Percentiles rank a stretch among this genome's conserved stretches.
These are phyloP conservation scores for Phasia obesa DNA, from an alignment of 2,888 invertebrate genomes.

Conservation along the genomic window DNA sequence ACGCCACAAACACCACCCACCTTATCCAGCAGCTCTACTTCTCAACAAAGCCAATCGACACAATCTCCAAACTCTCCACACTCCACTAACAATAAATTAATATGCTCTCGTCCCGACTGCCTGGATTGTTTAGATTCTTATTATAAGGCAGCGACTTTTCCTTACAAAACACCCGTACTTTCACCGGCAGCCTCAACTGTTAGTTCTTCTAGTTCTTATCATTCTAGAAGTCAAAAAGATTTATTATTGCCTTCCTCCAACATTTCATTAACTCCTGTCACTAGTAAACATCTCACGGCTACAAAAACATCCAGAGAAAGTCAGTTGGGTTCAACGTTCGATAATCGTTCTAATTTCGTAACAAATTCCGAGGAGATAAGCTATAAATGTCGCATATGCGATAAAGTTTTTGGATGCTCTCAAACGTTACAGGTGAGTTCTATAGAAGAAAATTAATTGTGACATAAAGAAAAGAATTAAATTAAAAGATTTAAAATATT, in stretches of 20 bases:
- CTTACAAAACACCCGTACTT: slow-evolving; percentile 71
- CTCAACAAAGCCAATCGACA: background rate
- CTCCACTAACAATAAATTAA: slow-evolving; percentile 24
- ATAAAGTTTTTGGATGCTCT: slow-evolving; percentile 82
- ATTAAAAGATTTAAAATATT: background rate
- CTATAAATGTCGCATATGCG: slow-evolving; percentile 81
- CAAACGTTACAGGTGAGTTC: slow-evolving; percentile 81
- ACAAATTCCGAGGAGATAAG: slow-evolving; percentile 78
- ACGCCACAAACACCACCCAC: slow-evolving; percentile 51
- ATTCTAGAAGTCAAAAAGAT: slow-evolving; percentile 55
- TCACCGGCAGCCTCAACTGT: slow-evolving; percentile 76
- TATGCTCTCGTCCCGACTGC: slow-evolving; percentile 76
- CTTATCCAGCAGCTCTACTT: background rate
- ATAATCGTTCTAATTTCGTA: slow-evolving; percentile 40
- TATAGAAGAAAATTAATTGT: background rate
- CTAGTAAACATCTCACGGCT: slow-evolving; percentile 75
- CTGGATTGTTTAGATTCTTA: slow-evolving; percentile 76
- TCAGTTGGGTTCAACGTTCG: slow-evolving; percentile 3
- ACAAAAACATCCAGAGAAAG: slow-evolving; percentile 42
- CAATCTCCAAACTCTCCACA: slow-evolving; percentile 3
- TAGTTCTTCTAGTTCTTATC: slow-evolving; percentile 74
- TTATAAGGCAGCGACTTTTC: slow-evolving; percentile 74
- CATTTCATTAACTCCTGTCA: slow-evolving; percentile 76
- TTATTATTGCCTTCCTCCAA: slow-evolving; percentile 50
- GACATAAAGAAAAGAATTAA: background rate